Base-by-base conservation (phyloP, 1,140 invertebrate species). In the Camponotus vicinus region DNA sequence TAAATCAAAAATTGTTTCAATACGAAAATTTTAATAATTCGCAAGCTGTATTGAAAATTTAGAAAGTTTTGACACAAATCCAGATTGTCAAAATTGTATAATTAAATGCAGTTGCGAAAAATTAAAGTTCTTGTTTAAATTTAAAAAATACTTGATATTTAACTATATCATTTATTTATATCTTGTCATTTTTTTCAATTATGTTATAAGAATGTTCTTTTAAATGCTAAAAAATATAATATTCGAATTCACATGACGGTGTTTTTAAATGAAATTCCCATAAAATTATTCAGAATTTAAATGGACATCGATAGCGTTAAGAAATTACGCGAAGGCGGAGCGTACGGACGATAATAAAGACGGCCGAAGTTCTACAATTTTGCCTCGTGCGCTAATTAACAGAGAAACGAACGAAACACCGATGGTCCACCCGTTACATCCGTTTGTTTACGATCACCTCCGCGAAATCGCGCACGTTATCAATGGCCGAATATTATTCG, bases 381-480 rank as follows among this genome's bases (percentile, higher is more conserved):
- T 70, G 40, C 5, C 52, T 27, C 18, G 69, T 2, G 55, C 67
- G n/a, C 57, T 63, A 83, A 83, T 83, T 83, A 63, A 83, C 49
- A 73, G 42, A 45, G 0, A 27, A 27, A 8, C 55, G 52, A 59
- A 9, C 49, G n/a, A 45, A 66, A 11, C 15, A 40, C 13, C 45
- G 45, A 49, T 37, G 66, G 57, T 6, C 55, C 86, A 87, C 86
- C 86, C 86, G 86, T 87, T 87, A 87, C 67, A 87, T 87, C 49
- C 78, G 63, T 85, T 87, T 73, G 64, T 70, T 73, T 75, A 84
- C 45, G 64, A 71, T 76, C 67, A 32, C 40, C 45, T 49, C 55
- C 55, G 75, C 75, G 71, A 86, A 89, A 52, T 64, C 57, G 66
- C 63, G 34, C 71, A 9, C 75, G 40, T 79, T 78, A 83, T 77